These are phyloP conservation scores for Luffia ferchaultella DNA, from an alignment of 2,888 invertebrate species.

Conservation along the genomic window DNA sequence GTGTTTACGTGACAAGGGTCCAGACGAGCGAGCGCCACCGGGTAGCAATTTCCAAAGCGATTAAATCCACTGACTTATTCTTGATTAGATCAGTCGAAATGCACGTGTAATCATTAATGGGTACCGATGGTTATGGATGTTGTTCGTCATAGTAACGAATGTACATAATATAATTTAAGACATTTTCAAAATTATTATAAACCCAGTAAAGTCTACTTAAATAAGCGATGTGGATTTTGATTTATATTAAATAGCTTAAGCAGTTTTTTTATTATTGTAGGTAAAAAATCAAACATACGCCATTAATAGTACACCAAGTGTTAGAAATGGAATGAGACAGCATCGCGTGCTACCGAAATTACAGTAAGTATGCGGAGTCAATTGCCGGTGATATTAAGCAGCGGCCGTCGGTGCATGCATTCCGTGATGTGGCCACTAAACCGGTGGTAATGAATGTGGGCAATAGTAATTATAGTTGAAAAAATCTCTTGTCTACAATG, in stretches of 20 bases:
- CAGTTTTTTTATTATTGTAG: too few relatives aligned
- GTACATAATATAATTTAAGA: neutral
- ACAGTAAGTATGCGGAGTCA: neutral
- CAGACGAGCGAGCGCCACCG: slow-evolving; percentile 1
- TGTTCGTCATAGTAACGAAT: neutral
- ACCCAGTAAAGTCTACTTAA: too few relatives aligned
- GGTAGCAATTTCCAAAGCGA: neutral
- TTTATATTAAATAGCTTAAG: too few relatives aligned
- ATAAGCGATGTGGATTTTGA: too few relatives aligned
- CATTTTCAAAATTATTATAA: too few relatives aligned
- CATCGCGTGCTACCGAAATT: neutral
- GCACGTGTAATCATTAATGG: neutral
- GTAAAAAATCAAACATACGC: too few relatives aligned
- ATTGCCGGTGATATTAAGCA: too few relatives aligned
- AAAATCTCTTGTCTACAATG: slow-evolving; percentile 28
- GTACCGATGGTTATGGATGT: neutral
- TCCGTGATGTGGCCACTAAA: slow-evolving; percentile 43
- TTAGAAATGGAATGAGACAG: neutral
- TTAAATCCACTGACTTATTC: neutral
- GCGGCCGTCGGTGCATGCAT: neutral
- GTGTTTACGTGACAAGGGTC: slow-evolving; percentile 42
- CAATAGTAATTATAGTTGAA: slow-evolving; percentile 32
- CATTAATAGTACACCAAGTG: too few relatives aligned
- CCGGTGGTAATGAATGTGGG: slow-evolving; percentile 40
- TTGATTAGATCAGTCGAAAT: neutral